Conservation (phyloP, 2,113 vertebrate genomes). For the Danionella cerebrum region DNA sequence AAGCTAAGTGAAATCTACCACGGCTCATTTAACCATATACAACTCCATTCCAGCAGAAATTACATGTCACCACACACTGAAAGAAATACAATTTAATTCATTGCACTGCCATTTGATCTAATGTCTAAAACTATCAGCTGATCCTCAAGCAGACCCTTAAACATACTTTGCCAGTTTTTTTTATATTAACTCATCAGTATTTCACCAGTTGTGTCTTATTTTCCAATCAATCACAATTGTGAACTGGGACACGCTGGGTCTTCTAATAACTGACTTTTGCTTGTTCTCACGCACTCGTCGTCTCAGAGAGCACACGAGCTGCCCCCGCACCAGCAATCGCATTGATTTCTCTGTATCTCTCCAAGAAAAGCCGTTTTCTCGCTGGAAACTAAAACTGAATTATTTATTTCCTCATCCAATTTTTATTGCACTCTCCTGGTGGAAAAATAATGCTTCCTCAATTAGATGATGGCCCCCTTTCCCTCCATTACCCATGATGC, state of each 20-base stretch:
- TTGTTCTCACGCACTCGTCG: background rate
- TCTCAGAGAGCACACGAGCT: background rate
- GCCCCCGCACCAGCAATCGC: conserved; percentile 35
- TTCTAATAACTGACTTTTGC: conserved; percentile 4
- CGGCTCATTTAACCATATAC: background rate
- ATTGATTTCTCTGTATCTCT: conserved; percentile 62
- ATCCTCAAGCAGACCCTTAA: too few species aligned
- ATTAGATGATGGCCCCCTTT: conserved; percentile 38
- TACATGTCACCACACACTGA: too few species aligned
- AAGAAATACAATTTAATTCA: too few species aligned
- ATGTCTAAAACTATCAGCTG: background rate
- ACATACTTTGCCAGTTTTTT: background rate
- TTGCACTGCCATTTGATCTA: too few species aligned
- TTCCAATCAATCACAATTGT: background rate
- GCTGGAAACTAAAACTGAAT: conserved; percentile 64
- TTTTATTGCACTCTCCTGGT: conserved; percentile 61
- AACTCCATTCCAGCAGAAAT: background rate
- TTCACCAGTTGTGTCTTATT: background rate
- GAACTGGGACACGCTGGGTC: background rate
- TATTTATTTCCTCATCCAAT: conserved; percentile 72
- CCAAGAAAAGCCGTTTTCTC: conserved; percentile 60
- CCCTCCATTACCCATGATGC: conserved; percentile 43
- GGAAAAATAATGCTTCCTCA: conserved; percentile 57
- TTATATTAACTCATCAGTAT: background rate
- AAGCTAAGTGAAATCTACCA: background rate